phyloP scores from a whole-genome alignment of 2,888 invertebrate species.

The Andricus curvator region DNA sequence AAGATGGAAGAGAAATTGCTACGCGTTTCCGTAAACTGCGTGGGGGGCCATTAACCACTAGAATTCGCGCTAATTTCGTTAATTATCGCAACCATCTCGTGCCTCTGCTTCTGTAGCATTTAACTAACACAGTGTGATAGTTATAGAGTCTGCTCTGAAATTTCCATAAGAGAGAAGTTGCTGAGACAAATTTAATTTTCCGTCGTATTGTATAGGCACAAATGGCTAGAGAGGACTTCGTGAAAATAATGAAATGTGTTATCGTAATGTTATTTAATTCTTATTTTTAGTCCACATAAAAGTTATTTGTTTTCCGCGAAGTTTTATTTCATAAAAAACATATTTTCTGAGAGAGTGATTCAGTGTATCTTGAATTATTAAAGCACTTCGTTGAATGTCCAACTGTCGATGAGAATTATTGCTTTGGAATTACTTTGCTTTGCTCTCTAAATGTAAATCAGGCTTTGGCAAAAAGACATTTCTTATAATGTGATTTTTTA shows the following conservation, averaged over 20 bases:
- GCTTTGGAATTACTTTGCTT: not conserved
- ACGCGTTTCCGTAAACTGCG: constrained; percentile 49
- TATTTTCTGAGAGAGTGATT: not conserved
- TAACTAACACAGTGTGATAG: constrained; percentile 51
- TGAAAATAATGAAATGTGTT: not conserved
- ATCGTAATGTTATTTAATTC: not conserved
- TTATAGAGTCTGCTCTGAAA: constrained; percentile 42
- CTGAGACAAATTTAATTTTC: constrained; percentile 26
- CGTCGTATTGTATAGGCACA: not conserved
- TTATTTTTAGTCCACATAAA: not conserved
- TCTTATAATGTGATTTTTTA: not conserved
- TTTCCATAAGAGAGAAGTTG: constrained; percentile 33
- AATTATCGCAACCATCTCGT: constrained; percentile 63
- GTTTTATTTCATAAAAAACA: not conserved
- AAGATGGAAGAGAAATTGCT: constrained; percentile 50
- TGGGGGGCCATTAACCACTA: constrained; percentile 47
- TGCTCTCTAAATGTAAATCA: not conserved
- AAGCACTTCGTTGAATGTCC: not conserved
- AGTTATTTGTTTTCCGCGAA: not conserved
- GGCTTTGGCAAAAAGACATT: constrained; percentile 14
- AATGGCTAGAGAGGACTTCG: not conserved
- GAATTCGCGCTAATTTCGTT: constrained; percentile 61
- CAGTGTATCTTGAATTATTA: not conserved
- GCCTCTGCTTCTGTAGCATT: not conserved
- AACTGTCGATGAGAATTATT: not conserved